A percentile compares a stretch with the other conserved stretches of the same genome.
Conservation (phyloP, 2,113 vertebrate species). For the Sclerurus mexicanus region DNA sequence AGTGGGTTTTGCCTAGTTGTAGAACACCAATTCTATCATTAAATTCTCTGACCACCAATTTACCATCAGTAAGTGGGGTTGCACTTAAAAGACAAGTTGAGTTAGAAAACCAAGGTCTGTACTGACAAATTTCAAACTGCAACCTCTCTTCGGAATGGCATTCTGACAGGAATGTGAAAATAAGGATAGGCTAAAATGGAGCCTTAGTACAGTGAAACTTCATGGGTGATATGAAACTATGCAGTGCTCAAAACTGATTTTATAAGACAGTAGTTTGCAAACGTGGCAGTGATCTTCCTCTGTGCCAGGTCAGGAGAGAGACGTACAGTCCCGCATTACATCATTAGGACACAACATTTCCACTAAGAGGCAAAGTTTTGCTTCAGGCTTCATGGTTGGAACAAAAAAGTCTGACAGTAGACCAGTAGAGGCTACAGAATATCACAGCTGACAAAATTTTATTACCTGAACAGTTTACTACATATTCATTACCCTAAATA, state of each 20-base stretch:
- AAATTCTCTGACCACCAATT: not conserved
- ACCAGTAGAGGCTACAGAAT: not conserved
- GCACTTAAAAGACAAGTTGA: not conserved
- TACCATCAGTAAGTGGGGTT: fast-evolving
- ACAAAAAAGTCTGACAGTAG: not conserved
- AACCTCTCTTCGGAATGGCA: not conserved
- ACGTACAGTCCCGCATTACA: too few species aligned
- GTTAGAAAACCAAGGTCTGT: not conserved
- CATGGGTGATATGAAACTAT: not conserved
- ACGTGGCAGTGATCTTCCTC: not conserved
- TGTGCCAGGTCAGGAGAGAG: not conserved
- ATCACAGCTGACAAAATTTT: not conserved
- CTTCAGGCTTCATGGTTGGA: not conserved
- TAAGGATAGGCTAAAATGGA: not conserved
- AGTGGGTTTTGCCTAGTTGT: not conserved
- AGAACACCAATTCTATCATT: not conserved
- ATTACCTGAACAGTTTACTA: not conserved
- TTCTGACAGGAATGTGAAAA: not conserved
- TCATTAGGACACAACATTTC: not conserved
- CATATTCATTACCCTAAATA: not conserved
- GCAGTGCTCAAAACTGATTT: not conserved
- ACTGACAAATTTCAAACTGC: not conserved
- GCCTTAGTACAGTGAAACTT: not conserved
- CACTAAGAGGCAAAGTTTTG: not conserved
- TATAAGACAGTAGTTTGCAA: not conserved